Percentiles rank a stretch among this genome's conserved stretches.
Conservation (phyloP, 2,797 vertebrate genomes). For the Scomberomorus guttatus region DNA sequence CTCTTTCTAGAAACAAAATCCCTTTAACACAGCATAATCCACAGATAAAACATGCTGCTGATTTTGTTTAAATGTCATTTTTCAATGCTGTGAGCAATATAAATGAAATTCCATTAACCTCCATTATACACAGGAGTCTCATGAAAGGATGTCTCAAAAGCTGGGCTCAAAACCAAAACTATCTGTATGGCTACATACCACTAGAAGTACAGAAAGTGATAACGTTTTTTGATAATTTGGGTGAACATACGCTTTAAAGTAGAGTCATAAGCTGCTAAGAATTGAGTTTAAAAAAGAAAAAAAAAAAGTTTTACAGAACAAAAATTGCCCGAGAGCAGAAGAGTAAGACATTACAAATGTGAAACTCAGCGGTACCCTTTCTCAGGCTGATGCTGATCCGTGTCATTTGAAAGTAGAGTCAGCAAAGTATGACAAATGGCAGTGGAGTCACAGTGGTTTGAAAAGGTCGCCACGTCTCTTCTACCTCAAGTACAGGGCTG, state of each 20-base stretch:
- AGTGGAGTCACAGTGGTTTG: conserved; percentile 53
- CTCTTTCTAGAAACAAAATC: too few relatives aligned
- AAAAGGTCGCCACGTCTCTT: conserved; percentile 71
- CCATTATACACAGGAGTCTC: too few relatives aligned
- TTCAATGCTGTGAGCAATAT: too few relatives aligned
- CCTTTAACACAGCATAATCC: too few relatives aligned
- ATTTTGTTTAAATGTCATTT: too few relatives aligned
- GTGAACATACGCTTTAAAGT: background rate
- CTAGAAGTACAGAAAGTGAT: background rate
- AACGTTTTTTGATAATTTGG: too few relatives aligned
- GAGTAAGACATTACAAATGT: conserved; percentile 49
- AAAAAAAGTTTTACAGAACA: background rate
- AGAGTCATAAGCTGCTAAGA: background rate
- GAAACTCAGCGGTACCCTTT: conserved; percentile 43
- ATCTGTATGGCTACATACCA: too few relatives aligned
- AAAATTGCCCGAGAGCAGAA: conserved; percentile 13
- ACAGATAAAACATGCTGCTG: too few relatives aligned
- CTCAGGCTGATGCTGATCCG: conserved; percentile 61
- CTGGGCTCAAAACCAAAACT: background rate
- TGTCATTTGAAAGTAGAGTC: conserved; percentile 72
- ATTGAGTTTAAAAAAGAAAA: background rate
- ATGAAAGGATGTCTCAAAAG: background rate
- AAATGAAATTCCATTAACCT: too few relatives aligned
- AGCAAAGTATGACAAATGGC: conserved; percentile 75
- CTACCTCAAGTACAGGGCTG: conserved; percentile 43